These are phyloP conservation scores for Imbricaverruca yamaguchii DNA, from an alignment of 2,888 invertebrate species.

Conservation along the genomic window DNA sequence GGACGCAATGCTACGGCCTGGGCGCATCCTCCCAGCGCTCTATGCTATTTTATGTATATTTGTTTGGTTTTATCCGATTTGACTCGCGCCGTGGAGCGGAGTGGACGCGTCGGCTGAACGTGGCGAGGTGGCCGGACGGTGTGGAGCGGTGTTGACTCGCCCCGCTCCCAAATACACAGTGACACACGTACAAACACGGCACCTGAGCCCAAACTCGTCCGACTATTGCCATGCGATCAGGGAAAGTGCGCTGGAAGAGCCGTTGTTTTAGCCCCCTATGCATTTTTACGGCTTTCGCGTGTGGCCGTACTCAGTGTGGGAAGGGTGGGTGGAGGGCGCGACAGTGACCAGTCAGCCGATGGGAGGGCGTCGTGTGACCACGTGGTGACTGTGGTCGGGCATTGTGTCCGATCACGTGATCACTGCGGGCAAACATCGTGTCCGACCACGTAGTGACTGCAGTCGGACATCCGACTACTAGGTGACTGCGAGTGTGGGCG, in stretches of 20 bases:
- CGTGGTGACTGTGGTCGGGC: neutral
- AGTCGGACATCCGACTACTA: neutral
- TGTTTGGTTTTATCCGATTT: neutral
- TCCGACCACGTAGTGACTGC: neutral
- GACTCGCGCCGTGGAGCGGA: neutral
- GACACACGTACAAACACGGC: conserved; percentile 9
- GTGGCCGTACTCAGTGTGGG: neutral
- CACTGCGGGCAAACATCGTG: no score
- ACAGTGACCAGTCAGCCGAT: neutral
- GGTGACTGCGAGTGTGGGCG: no score
- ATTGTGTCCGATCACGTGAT: neutral
- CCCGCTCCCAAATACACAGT: neutral
- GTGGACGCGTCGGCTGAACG: neutral
- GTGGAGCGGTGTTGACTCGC: neutral
- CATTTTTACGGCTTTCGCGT: neutral
- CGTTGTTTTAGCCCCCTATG: neutral
- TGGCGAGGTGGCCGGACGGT: neutral
- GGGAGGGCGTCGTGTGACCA: neutral
- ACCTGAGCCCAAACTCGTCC: neutral
- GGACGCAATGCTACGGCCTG: neutral
- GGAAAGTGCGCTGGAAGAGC: neutral
- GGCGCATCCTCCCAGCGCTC: neutral
- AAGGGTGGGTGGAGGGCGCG: neutral
- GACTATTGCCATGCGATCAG: neutral
- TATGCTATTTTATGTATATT: conserved; percentile 14